Percentiles rank a stretch among this genome's conserved stretches.
phyloP scores from a whole-genome alignment of 2,888 invertebrate genomes.

The Limnephilus lunatus region DNA sequence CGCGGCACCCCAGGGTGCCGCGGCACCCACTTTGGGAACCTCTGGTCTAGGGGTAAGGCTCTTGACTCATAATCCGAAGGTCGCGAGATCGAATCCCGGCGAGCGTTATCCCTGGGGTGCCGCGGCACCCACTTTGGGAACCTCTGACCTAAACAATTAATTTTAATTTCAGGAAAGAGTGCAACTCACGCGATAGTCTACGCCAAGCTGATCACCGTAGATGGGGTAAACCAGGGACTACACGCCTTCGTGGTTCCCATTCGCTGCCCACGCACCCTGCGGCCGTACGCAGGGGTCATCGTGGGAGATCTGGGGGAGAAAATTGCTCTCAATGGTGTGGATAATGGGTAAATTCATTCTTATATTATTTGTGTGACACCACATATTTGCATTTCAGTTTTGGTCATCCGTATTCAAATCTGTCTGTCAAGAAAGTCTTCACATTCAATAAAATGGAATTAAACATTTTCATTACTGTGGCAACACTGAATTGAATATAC shows the following conservation, averaged over 20 bases:
- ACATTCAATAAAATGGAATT: no score
- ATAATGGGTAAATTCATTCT: constrained; percentile 87
- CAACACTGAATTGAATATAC: no score
- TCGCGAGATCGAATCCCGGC: no score
- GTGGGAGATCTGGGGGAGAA: constrained; percentile 97
- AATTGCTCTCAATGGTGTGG: constrained; percentile 92
- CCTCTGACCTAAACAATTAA: not conserved
- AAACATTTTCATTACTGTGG: no score
- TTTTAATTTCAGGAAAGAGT: constrained; percentile 77
- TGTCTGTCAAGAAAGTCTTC: no score
- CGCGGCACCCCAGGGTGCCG: no score
- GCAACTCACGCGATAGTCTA: constrained; percentile 93
- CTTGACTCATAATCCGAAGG: no score
- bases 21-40: no score
- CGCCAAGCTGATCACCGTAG: constrained; percentile 90
- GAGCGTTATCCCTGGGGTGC: no score
- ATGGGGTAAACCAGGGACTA: constrained; percentile 88
- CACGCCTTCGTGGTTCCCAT: constrained; percentile 94
- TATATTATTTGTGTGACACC: not conserved
- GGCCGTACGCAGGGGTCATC: constrained; percentile 86
- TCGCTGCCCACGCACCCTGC: constrained; percentile 84
- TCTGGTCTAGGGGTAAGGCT: no score
- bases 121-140: no score
- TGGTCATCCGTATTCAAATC: not conserved
- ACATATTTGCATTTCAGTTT: not conserved